Evolutionary conservation across 1,140 invertebrate species (phyloP).

Genomic region (Calycopis cecrops): DNA sequence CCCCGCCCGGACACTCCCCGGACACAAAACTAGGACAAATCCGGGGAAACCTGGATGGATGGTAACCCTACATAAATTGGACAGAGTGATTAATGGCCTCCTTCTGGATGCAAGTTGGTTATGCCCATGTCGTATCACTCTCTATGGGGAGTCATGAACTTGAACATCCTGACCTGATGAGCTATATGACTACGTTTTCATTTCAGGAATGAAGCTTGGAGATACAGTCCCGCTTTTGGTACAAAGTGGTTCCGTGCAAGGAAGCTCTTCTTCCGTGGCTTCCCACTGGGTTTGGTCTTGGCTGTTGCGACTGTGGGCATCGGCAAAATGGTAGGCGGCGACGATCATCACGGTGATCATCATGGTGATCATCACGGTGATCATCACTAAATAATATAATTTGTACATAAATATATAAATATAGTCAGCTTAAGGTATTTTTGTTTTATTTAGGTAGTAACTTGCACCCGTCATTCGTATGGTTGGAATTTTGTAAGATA

Average conservation of each 20-base stretch:
- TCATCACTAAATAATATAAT: neutral
- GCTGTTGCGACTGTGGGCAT: slow-evolving; percentile 79
- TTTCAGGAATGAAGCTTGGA: slow-evolving; percentile 87
- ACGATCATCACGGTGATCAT: slow-evolving; percentile 66
- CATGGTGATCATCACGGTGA: neutral
- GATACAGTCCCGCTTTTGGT: slow-evolving; percentile 76
- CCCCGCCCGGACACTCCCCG: no score
- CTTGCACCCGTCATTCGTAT: no score
- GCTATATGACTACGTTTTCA: slow-evolving; percentile 12
- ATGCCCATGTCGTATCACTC: no score
- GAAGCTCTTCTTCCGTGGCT: slow-evolving; percentile 75
- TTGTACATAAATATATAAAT: neutral
- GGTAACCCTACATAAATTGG: no score
- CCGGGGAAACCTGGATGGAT: no score
- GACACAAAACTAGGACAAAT: no score
- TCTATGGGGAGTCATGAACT: no score
- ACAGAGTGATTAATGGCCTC: no score
- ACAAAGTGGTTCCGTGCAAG: slow-evolving; percentile 48
- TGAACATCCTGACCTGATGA: no score
- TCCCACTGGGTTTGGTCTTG: slow-evolving; percentile 78
- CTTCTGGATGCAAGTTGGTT: no score
- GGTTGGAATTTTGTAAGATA: no score
- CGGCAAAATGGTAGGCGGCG: slow-evolving; percentile 73
- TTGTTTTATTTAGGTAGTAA: neutral
- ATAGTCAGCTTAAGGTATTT: neutral